Conservation (phyloP, 2,113 vertebrate genomes). For the Caretta caretta region DNA sequence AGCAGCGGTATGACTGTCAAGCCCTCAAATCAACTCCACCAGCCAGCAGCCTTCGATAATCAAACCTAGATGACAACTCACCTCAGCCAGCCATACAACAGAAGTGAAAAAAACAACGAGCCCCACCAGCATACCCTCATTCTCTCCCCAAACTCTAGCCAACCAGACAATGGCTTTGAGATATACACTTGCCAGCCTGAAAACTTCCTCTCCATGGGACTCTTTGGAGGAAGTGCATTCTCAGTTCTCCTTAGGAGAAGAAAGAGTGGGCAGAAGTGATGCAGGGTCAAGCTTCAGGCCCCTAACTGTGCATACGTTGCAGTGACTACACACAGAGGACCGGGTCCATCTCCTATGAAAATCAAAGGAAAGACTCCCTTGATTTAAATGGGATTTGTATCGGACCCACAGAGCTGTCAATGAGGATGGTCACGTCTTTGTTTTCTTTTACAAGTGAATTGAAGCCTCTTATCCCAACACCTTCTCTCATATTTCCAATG, state of each 20-base stretch:
- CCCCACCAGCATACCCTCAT: background rate
- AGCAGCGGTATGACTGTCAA: background rate
- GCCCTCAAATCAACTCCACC: background rate
- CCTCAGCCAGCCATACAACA: background rate
- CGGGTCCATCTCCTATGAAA: background rate
- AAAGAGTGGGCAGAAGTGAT: background rate
- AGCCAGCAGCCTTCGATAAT: background rate
- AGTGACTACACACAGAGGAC: too few species aligned
- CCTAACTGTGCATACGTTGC: background rate
- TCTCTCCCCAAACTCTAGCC: background rate
- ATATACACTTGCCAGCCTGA: too few species aligned
- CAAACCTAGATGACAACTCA: background rate
- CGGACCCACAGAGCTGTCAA: background rate
- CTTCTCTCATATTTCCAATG: background rate
- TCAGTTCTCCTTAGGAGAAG: background rate
- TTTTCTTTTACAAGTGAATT: background rate
- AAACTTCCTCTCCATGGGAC: background rate
- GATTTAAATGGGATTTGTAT: background rate
- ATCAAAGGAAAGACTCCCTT: background rate
- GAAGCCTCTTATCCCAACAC: rapidly evolving
- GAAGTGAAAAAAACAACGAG: background rate
- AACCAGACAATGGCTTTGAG: background rate
- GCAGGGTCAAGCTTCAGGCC: background rate
- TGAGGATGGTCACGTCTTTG: background rate
- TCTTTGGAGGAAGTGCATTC: background rate